Conservation (phyloP, 2,888 invertebrate genomes). For the Ichneumoninae sp. region DNA sequence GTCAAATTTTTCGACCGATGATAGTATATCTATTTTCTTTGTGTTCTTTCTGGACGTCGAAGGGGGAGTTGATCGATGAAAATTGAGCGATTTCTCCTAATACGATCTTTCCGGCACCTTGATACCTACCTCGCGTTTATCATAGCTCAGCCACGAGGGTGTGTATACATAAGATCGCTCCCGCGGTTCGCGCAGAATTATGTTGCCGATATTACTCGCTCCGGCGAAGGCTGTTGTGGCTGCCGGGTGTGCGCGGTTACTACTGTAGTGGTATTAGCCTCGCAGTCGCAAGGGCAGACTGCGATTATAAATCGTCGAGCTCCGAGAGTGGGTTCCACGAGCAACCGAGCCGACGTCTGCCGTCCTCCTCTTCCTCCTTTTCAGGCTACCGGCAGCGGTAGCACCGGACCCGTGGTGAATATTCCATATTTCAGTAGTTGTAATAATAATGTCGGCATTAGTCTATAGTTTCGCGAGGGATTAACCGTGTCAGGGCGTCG, state of each 20-base stretch:
- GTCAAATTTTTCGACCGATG: neutral
- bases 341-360: conserved; percentile 40
- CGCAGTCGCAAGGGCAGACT: conserved; percentile 45
- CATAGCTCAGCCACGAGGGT: conserved; percentile 15
- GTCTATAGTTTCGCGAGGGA: conserved; percentile 69
- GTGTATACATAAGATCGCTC: conserved; percentile 38
- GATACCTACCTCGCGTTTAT: conserved; percentile 33
- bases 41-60: neutral
- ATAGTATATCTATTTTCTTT: too few species aligned
- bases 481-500: conserved; percentile 66
- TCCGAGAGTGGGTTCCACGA: conserved; percentile 31
- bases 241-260: conserved; percentile 37
- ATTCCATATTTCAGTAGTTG: conserved; percentile 72
- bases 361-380: conserved; percentile 11
- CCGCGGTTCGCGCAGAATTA: conserved; percentile 62
- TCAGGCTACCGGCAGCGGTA: conserved; percentile 10
- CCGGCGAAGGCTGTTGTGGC: conserved; percentile 48
- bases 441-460: conserved; percentile 72
- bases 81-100: neutral
- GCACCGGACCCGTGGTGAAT: conserved; percentile 46
- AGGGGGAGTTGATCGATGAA: neutral
- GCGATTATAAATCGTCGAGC: conserved; percentile 58
- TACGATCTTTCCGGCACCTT: neutral
- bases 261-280: conserved; percentile 42
- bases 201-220: conserved; percentile 57